Conservation (phyloP, 2,113 vertebrate species). For the Triplophysa rosa region DNA sequence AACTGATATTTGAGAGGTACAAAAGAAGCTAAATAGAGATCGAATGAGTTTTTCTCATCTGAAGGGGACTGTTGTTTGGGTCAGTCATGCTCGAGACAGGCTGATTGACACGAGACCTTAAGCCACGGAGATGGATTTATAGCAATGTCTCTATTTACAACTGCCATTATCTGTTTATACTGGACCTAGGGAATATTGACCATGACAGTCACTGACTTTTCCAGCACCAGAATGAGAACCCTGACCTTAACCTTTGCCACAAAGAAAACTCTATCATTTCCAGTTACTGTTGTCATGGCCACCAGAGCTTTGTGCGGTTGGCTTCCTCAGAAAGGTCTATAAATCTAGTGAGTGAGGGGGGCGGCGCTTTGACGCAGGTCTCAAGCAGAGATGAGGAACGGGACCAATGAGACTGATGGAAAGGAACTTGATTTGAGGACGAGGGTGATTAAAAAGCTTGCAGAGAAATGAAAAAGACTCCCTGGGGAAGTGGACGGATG, state of each 20-base stretch:
- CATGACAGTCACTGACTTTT: slow-evolving; percentile 43
- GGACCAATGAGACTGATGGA: slow-evolving; percentile 26
- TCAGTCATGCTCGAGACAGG: not conserved
- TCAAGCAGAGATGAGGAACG: slow-evolving; percentile 23
- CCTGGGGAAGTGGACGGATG: slow-evolving; percentile 14
- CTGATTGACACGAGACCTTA: slow-evolving; percentile 14
- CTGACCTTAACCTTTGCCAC: slow-evolving; percentile 44
- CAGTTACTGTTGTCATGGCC: slow-evolving; percentile 35
- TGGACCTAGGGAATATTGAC: slow-evolving; percentile 22
- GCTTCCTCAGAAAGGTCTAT: slow-evolving; percentile 10
- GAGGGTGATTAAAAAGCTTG: slow-evolving; percentile 50
- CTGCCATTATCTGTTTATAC: slow-evolving; percentile 35
- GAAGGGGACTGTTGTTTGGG: not conserved
- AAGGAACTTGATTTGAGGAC: slow-evolving; percentile 35
- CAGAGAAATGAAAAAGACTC: slow-evolving; percentile 41
- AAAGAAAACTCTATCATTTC: slow-evolving; percentile 44
- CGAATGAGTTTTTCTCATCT: not conserved
- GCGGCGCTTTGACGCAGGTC: not conserved
- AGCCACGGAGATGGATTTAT: slow-evolving; percentile 13
- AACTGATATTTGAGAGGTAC: not conserved
- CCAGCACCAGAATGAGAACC: slow-evolving; percentile 32
- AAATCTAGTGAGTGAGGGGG: slow-evolving; percentile 15
- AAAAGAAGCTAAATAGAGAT: not conserved
- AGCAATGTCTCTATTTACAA: slow-evolving; percentile 31
- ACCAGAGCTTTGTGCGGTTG: slow-evolving; percentile 10